A percentile compares a stretch with the other conserved stretches of the same genome.
Conservation (phyloP, 2,797 vertebrate genomes). For the Characodon lateralis region DNA sequence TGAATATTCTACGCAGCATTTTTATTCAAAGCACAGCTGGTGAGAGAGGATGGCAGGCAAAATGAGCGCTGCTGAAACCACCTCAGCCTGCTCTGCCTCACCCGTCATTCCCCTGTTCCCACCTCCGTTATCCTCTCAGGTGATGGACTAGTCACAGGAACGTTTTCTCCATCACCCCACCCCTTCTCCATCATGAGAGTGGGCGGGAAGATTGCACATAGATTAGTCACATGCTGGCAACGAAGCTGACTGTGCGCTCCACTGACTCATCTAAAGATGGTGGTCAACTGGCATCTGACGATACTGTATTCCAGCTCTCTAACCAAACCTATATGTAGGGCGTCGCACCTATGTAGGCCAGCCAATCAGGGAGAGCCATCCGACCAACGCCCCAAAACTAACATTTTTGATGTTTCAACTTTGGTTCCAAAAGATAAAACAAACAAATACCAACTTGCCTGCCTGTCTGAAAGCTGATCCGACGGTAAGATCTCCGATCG, state of each 20-base stretch:
- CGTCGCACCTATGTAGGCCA: conserved; percentile 67
- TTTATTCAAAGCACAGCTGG: conserved; percentile 72
- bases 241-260: conserved; percentile 51
- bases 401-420: conserved; percentile 50
- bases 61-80: conserved; percentile 48
- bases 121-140: conserved; percentile 49
- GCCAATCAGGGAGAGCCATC: conserved; percentile 48
- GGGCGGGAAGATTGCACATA: conserved; percentile 72
- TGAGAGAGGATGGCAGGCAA: conserved; percentile 49
- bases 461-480: conserved; percentile 49
- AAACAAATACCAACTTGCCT: conserved; percentile 65
- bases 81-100: conserved; percentile 1
- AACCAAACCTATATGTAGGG: conserved; percentile 70
- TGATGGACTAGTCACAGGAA: conserved; percentile 70
- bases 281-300: conserved; percentile 67
- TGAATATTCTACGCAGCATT: conserved; percentile 71
- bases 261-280: conserved; percentile 75
- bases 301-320: conserved; percentile 50
- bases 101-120: background rate
- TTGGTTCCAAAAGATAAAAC: conserved; percentile 50
- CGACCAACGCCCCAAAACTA: conserved; percentile 27
- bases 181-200: conserved; percentile 51
- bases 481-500: conserved; percentile 40
- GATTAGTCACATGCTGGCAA: conserved; percentile 73
- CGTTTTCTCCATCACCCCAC: conserved; percentile 51